phyloP scores from a whole-genome alignment of 1,140 invertebrate genomes.

The Portunus trituberculatus region DNA sequence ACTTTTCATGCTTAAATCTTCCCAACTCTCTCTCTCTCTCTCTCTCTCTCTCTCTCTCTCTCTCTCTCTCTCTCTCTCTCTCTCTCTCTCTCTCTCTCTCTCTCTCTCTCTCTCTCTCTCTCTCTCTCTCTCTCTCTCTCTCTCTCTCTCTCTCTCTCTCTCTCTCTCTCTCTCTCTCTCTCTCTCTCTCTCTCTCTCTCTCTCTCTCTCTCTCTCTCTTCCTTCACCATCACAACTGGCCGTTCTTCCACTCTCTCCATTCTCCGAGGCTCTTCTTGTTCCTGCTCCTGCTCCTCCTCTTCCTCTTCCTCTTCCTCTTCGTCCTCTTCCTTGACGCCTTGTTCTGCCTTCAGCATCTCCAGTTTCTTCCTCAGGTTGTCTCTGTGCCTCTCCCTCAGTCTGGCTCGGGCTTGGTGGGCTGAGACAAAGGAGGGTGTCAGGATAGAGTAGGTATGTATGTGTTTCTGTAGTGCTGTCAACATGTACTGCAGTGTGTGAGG shows the following conservation, averaged over 20 bases:
- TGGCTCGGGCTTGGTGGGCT: constrained; percentile 47
- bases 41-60: neutral
- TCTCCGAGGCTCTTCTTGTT: neutral
- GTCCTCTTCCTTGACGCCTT: constrained; percentile 59
- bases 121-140: neutral
- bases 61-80: neutral
- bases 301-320: neutral
- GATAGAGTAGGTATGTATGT: too few species aligned
- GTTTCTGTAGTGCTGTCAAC: too few species aligned
- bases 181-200: neutral
- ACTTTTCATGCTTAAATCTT: too few species aligned
- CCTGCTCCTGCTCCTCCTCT: neutral
- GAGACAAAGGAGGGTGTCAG: neutral
- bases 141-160: neutral
- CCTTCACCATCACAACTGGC: neutral
- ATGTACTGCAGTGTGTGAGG: too few species aligned
- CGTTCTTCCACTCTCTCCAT: neutral
- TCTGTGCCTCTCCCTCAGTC: constrained; percentile 55
- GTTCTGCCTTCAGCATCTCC: constrained; percentile 57
- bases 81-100: neutral
- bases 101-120: neutral
- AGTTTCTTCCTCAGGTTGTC: constrained; percentile 60
- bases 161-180: neutral
- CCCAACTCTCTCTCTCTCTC: too few species aligned
- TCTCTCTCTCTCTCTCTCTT: neutral